Base-by-base conservation (phyloP, 2,797 vertebrate genomes). In the Protonibea diacanthus region DNA sequence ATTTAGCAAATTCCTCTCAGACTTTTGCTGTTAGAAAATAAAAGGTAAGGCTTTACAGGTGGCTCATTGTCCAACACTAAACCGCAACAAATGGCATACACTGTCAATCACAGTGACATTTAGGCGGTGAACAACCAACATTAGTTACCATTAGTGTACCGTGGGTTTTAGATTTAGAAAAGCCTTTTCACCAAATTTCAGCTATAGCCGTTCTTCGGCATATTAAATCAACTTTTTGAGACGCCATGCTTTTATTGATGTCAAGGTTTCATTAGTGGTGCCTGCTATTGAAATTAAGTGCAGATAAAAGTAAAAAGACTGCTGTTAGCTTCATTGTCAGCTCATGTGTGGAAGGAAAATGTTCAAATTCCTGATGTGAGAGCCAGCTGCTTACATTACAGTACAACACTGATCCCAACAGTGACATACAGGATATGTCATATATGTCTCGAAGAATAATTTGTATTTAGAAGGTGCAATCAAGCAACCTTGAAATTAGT, bases 1-100 rank as follows among this genome's bases (percentile, higher is more conserved):
- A 82, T 88, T 82, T 78, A 77, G 61, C 27, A 74, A 67, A 82
- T 74, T 75, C 56, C 21, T 44, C 49, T 14, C 56, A 74, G 48
- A 61, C 33, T 29, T 73, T 64, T 68, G 63, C 33, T 7, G 0
- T 5, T 45, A 13, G 49, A 68, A 29, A 61, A 55, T 29, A 21
- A 57, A 66, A 56, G 13, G 27, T 44, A 33, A n/a, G 6, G 23
- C 60, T 75, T 70, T 60, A 71, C 42, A 56, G 44, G 52, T 63
- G 78, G 15, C 42, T 55, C 11, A 56, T 44, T 56, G 73, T 56
- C 53, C 49, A 56, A 3, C 18, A 57, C 15, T n/a, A 2, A 76
- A 74, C 13, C 52, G 47, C 47, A 79, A 40, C 44, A 72, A 65
- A 71, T 47, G 25, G 1, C 56, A 65, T 13, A 23, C 17, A 18